Evolutionary conservation across 2,888 invertebrate genomes (phyloP), one percentile per base, ranked within the genome.

Genomic region (Phytoseiulus persimilis): DNA sequence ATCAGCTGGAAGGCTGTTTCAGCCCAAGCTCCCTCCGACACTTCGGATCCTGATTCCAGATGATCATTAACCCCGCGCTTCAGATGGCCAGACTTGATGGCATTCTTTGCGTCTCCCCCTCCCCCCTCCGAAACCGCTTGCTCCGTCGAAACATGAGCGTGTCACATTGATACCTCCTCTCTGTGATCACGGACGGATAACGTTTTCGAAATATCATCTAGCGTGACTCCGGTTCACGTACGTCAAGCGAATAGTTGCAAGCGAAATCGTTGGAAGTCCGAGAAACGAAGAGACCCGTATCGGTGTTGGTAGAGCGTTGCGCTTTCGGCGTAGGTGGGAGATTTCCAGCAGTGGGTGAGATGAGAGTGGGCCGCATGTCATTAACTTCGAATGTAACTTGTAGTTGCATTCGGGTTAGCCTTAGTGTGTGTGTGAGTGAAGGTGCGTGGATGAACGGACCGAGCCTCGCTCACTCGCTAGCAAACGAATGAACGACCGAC

Each of bases 241-340:
- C 65, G 1, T 14, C 65, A 23, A 65, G 65, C 65, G 23, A 28
- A 23, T 65, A 65, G 65, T 65, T 18, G 23, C 23, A 28, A 65
- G 65, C 65, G 65, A 18, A 65, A 23, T 28, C 65, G 65, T 28
- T 65, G 11, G 18, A 65, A 65, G 65, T 65, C 65, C 18, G 65
- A 65, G 65, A 65, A 65, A 14, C 65, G 65, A 65, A 65, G 65
- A 23, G 65, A 65, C 65, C 65, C 65, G 65, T 65, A 65, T 65
- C 65, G 65, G 65, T 65, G 65, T 65, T 65, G 65, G 65, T 65
- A 65, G 65, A 65, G 65, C 65, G 65, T 65, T 65, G 65, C 65
- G 65, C 65, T 65, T 65, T 28, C 18, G 65, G 65, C 65, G 65
- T 65, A 65, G 65, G 65, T 65, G 65, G 65, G 65, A 65, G 65